Evolutionary conservation across 2,888 invertebrate species (phyloP).

Genomic region (Lepidochrysops patricia): DNA sequence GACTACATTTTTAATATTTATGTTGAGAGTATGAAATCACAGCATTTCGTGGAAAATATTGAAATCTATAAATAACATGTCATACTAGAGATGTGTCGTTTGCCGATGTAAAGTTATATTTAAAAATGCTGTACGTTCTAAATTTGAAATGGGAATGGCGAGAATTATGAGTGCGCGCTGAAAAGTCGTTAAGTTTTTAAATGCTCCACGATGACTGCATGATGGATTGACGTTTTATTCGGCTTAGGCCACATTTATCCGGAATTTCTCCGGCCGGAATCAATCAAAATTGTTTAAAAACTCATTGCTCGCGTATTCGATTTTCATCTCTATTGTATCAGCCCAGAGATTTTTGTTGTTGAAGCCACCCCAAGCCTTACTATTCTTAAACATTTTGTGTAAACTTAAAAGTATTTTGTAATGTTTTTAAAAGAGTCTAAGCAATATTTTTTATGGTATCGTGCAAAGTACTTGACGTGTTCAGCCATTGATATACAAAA

Average conservation of each 20-base stretch:
- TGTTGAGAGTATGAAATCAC: neutral
- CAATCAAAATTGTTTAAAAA: no score
- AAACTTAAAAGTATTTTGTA: neutral
- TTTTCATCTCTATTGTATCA: no score
- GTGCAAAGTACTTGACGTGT: neutral
- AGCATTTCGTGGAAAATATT: neutral
- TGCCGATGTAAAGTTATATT: neutral
- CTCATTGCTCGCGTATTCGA: no score
- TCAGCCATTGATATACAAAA: neutral
- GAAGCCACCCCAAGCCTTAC: no score
- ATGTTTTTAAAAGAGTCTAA: neutral
- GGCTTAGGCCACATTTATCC: no score
- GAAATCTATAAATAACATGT: slow-evolving; percentile 5
- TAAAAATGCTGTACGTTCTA: slow-evolving; percentile 2
- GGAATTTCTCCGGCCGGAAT: no score
- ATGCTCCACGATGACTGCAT: neutral
- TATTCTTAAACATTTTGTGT: neutral
- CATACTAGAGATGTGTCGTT: slow-evolving; percentile 7
- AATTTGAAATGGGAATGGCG: neutral
- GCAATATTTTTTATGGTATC: neutral
- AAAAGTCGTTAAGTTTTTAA: slow-evolving; percentile 5
- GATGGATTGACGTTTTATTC: neutral
- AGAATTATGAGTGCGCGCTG: neutral
- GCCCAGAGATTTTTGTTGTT: no score
- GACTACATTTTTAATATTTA: neutral